Percentiles rank a stretch among this genome's conserved stretches.
Conservation (phyloP, 2,797 vertebrate genomes). For the Neomorphus geoffroyi region DNA sequence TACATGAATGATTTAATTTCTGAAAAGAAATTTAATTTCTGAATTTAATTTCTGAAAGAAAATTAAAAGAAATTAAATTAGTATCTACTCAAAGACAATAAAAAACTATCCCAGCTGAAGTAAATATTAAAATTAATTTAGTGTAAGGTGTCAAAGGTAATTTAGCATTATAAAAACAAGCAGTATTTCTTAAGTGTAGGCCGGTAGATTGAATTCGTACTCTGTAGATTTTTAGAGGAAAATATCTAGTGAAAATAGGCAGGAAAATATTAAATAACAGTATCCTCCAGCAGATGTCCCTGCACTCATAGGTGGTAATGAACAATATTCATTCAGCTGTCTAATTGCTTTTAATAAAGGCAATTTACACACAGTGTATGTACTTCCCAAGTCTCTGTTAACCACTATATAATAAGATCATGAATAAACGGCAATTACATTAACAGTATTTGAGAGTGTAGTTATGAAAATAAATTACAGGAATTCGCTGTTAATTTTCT, state of each 20-base stretch:
- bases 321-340: background rate
- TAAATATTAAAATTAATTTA: background rate
- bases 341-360: slow-evolving; percentile 18
- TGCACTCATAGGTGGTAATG: slow-evolving; percentile 62
- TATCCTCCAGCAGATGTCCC: slow-evolving; percentile 76
- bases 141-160: background rate
- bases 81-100: background rate
- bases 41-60: no score
- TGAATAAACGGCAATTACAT: slow-evolving; percentile 1
- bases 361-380: background rate
- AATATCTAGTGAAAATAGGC: background rate
- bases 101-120: background rate
- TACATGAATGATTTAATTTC: background rate
- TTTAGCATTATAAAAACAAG: background rate
- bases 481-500: background rate
- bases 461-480: background rate
- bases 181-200: background rate
- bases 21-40: no score
- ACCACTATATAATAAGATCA: background rate
- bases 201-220: background rate
- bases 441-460: background rate
- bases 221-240: background rate
- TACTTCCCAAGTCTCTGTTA: slow-evolving; percentile 11
- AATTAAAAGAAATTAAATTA: background rate
- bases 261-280: background rate